phyloP scores from a whole-genome alignment of 2,113 vertebrate genomes.

The Cacatua alba region DNA sequence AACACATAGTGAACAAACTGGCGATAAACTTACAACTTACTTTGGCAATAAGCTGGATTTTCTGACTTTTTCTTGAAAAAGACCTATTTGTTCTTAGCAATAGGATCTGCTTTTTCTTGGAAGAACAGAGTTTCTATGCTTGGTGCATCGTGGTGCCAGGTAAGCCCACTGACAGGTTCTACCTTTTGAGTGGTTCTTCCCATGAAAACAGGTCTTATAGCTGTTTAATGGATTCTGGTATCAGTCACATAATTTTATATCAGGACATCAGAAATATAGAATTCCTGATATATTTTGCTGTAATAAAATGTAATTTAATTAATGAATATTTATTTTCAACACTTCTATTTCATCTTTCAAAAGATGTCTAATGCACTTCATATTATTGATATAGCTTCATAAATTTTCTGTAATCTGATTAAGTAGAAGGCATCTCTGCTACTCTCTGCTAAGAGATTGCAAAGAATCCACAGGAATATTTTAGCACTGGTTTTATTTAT shows the following conservation, averaged over 20 bases:
- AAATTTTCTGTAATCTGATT: neutral
- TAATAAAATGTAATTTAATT: neutral
- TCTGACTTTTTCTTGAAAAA: neutral
- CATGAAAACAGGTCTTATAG: neutral
- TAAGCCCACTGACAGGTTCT: neutral
- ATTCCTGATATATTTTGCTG: neutral
- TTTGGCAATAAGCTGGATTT: neutral
- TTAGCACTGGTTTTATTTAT: neutral
- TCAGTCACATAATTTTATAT: neutral
- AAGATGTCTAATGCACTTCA: slow-evolving; percentile 24
- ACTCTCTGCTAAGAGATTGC: neutral
- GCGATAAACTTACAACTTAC: neutral
- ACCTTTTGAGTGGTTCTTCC: neutral
- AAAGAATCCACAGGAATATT: neutral
- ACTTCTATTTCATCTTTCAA: slow-evolving; percentile 7
- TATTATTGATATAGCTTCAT: neutral
- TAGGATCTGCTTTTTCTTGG: neutral
- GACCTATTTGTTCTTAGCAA: neutral
- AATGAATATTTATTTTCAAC: neutral
- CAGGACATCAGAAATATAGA: neutral
- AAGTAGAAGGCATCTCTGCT: neutral
- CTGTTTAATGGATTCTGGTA: neutral
- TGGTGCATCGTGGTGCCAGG: neutral
- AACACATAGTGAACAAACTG: neutral
- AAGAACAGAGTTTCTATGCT: neutral